phyloP scores from a whole-genome alignment of 2,797 vertebrate genomes.

The Micropoecilia bifurca region DNA sequence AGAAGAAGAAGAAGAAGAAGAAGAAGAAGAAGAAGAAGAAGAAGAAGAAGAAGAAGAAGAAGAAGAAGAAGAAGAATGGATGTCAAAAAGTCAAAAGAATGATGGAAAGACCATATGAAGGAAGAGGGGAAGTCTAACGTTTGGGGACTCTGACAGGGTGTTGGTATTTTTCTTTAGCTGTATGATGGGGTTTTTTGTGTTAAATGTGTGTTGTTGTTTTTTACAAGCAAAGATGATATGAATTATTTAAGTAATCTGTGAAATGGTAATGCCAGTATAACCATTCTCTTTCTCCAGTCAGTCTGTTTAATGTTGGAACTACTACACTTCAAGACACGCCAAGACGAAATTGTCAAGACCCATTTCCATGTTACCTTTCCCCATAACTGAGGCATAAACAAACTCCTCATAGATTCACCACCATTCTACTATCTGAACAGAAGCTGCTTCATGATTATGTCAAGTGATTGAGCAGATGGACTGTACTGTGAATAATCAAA shows the following conservation, averaged over 20 bases:
- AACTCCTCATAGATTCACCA: not conserved
- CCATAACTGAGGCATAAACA: not conserved
- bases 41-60: too few species aligned
- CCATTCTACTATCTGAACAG: not conserved
- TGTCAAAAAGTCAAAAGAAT: slow-evolving; percentile 40
- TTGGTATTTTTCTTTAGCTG: slow-evolving; percentile 64
- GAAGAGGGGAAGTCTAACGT: slow-evolving; percentile 52
- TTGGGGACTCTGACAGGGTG: slow-evolving; percentile 62
- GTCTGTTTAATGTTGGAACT: slow-evolving; percentile 20
- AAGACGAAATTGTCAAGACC: not conserved
- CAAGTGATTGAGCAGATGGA: not conserved
- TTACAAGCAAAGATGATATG: slow-evolving; percentile 57
- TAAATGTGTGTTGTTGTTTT: slow-evolving; percentile 46
- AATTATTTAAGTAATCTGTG: slow-evolving; percentile 81
- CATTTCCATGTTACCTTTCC: not conserved
- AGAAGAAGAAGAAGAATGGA: slow-evolving; percentile 9
- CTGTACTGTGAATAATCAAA: not conserved
- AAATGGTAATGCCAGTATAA: slow-evolving; percentile 74
- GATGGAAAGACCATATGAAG: slow-evolving; percentile 32
- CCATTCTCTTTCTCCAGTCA: slow-evolving; percentile 29
- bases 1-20: too few species aligned
- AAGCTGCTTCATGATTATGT: not conserved
- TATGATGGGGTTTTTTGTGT: slow-evolving; percentile 47
- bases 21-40: too few species aligned
- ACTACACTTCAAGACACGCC: slow-evolving; percentile 1